Percentiles rank a stretch among this genome's conserved stretches.
Evolutionary conservation across 2,797 vertebrate genomes (phyloP).

Genomic region (Picus viridis): DNA sequence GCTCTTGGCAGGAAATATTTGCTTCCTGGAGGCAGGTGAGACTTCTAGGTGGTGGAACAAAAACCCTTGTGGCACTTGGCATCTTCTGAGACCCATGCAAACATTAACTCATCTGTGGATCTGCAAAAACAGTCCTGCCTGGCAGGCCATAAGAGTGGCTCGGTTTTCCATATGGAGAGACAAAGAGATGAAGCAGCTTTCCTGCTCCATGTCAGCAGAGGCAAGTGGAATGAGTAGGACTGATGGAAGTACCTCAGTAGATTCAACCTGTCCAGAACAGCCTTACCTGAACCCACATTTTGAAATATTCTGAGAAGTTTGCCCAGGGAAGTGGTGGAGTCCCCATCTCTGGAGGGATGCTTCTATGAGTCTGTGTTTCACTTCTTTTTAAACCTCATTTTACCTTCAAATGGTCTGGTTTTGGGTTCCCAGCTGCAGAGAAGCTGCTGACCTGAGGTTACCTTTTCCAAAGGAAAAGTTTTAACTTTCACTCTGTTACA

Average conservation of each 20-base stretch:
- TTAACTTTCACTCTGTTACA: slow-evolving; percentile 13
- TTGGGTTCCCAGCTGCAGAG: slow-evolving; percentile 2
- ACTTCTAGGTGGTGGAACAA: background rate
- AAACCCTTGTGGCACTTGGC: slow-evolving; percentile 1
- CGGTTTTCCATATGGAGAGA: background rate
- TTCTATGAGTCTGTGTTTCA: background rate
- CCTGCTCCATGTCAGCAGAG: background rate
- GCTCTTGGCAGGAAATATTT: background rate
- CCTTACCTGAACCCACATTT: background rate
- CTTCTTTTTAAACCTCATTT: background rate
- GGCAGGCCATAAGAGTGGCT: background rate
- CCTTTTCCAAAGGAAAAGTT: slow-evolving; percentile 13
- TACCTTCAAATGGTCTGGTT: background rate
- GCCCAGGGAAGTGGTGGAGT: no score
- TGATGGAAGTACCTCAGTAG: background rate
- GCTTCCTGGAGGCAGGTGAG: background rate
- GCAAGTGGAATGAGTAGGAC: background rate
- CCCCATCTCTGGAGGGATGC: no score
- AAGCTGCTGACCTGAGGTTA: background rate
- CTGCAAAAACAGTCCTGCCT: background rate
- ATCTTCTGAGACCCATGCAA: background rate
- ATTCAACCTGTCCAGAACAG: background rate
- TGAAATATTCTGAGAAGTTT: background rate
- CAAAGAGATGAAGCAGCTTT: background rate
- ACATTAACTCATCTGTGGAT: background rate